Base-by-base conservation (phyloP, 2,888 invertebrate genomes). In the Plagiodera versicolora region DNA sequence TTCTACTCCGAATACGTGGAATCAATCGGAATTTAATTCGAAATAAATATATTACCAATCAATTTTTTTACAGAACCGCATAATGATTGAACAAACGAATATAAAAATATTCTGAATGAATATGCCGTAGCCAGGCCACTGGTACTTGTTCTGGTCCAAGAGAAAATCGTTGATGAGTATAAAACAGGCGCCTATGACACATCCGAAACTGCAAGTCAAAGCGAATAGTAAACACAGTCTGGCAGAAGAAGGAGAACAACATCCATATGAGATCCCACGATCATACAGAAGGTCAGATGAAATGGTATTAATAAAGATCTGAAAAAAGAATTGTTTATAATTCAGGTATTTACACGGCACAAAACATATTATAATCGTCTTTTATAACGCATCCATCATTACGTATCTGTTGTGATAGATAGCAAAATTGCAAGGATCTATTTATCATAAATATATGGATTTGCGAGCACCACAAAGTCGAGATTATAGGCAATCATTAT, bases 71-170 rank as follows among this genome's bases (percentile, higher is more conserved):
- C 18, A 10, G 11, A 46, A 19, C 9, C 18, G 17, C 14, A 24
- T 3, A 45, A 35, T 39, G 39, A 39, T 39, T 2, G 19, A n/a
- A 19, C 46, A 28, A 44, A n/a, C 45, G 46, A 19, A 20, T 20
- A 76, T 74, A 14, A 68, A 70, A 32, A 70, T 11, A 58, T 72
- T 76, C 39, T 75, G 73, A 5, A 74, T 16, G 51, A 74, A 73
- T 51, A 76, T 65, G 11, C 70, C 73, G 48, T 69, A 71, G 16
- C 76, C 75, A 1, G 74, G 72, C 72, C 74, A 76, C 50, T 70
- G 67, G 20, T 69, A 46, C 9, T 50, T 51, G 2, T 58, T 48
- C 16, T 50, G 60, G 16, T 63, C 35, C 46, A 75, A 45, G 9
- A 76, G 44, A 57, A 75, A 77, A 60, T 75, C 72, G 47, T 74